These are phyloP conservation scores for Gopherus evgoodei DNA, from an alignment of 2,113 vertebrate genomes.

Conservation along the genomic window DNA sequence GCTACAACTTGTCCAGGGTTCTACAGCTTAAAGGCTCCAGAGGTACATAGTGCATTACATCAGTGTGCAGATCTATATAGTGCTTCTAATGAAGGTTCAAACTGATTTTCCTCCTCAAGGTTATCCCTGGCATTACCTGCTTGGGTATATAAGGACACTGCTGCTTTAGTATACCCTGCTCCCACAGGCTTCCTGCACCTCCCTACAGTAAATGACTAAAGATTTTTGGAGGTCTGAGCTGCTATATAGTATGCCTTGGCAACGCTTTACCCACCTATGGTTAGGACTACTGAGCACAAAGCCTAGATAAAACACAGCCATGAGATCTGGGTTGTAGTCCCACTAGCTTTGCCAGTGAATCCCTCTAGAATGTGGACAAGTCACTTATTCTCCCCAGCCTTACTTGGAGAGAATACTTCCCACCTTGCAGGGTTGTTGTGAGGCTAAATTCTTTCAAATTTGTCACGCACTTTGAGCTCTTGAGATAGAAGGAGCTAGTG, in stretches of 20 bases:
- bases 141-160: constrained; percentile 33
- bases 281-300: background rate
- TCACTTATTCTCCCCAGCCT: background rate
- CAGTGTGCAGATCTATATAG: constrained; percentile 62
- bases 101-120: constrained; percentile 71
- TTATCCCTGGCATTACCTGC: constrained; percentile 51
- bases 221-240: background rate
- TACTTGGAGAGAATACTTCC: background rate
- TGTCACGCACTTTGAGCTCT: background rate
- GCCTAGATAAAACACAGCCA: background rate
- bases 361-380: background rate
- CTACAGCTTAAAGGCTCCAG: constrained; percentile 34
- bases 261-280: accelerated
- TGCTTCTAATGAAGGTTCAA: constrained; percentile 66
- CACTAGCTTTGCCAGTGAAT: background rate
- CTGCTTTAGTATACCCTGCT: constrained; percentile 51
- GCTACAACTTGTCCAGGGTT: background rate
- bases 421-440: background rate
- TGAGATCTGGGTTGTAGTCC: background rate
- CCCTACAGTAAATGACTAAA: background rate
- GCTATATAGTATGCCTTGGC: background rate
- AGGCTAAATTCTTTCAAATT: background rate
- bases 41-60: constrained; percentile 45
- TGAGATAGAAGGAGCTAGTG: background rate
- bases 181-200: constrained; percentile 33